Evolutionary conservation across 1,140 invertebrate species (phyloP).

Genomic region (Macrobrachium nipponense): DNA sequence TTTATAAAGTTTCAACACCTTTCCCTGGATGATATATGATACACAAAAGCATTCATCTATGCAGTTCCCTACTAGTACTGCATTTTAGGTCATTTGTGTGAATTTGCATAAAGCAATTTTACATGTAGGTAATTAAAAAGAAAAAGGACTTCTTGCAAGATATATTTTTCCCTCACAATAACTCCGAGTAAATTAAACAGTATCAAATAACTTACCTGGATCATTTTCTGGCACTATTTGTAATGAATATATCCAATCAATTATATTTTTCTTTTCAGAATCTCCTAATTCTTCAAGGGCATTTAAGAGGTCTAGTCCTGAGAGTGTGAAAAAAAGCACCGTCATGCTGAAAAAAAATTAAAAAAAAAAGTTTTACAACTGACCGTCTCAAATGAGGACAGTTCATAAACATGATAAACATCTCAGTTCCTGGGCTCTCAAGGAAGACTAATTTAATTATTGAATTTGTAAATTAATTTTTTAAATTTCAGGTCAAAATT

Average conservation of each 20-base stretch:
- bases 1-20: no score
- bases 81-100: no score
- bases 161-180: constrained; percentile 20
- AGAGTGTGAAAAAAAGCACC: constrained; percentile 89
- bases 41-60: no score
- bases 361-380: not conserved
- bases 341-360: constrained; percentile 76
- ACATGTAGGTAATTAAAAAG: no score
- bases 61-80: no score
- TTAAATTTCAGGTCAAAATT: no score
- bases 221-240: constrained; percentile 79
- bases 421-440: no score
- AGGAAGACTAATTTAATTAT: no score
- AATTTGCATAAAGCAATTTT: no score
- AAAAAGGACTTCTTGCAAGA: not conserved
- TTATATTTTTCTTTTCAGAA: constrained; percentile 77
- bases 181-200: constrained; percentile 58
- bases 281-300: constrained; percentile 76
- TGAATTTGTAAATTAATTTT: no score
- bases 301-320: constrained; percentile 87
- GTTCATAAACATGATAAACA: not conserved
- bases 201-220: constrained; percentile 37
- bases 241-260: constrained; percentile 91
- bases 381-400: not conserved
- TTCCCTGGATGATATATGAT: no score